phyloP scores from a whole-genome alignment of 1,140 invertebrate species.

The Mycetomoellerius zeteki region DNA sequence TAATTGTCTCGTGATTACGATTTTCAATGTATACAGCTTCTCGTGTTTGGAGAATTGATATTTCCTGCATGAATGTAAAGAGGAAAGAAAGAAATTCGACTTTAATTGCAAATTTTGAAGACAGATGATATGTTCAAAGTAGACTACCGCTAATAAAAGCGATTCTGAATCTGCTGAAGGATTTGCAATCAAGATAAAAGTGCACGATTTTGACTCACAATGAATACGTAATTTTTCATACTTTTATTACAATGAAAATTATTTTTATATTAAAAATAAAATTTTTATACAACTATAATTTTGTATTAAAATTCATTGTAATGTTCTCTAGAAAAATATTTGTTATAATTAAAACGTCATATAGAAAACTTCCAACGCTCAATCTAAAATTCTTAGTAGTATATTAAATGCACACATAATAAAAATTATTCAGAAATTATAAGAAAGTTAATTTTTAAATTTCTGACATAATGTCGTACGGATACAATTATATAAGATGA shows the following conservation, averaged over 20 bases:
- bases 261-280: background rate
- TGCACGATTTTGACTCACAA: background rate
- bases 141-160: background rate
- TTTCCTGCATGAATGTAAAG: background rate
- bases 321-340: background rate
- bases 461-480: too few species aligned
- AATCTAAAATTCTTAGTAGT: background rate
- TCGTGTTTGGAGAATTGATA: slow-evolving; percentile 4
- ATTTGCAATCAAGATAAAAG: background rate
- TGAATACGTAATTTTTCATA: background rate
- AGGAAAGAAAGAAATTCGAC: background rate
- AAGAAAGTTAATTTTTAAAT: background rate
- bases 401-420: background rate
- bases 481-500: too few species aligned
- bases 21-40: background rate
- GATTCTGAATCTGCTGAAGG: background rate
- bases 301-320: background rate
- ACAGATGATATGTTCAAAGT: background rate
- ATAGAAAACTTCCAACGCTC: background rate
- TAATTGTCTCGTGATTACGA: slow-evolving; percentile 14
- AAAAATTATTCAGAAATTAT: background rate
- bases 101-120: slow-evolving; percentile 21
- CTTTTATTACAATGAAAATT: background rate
- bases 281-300: background rate
- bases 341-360: too few species aligned